Base-by-base conservation (phyloP, 1,140 invertebrate genomes). In the Drosophila sucinea region DNA sequence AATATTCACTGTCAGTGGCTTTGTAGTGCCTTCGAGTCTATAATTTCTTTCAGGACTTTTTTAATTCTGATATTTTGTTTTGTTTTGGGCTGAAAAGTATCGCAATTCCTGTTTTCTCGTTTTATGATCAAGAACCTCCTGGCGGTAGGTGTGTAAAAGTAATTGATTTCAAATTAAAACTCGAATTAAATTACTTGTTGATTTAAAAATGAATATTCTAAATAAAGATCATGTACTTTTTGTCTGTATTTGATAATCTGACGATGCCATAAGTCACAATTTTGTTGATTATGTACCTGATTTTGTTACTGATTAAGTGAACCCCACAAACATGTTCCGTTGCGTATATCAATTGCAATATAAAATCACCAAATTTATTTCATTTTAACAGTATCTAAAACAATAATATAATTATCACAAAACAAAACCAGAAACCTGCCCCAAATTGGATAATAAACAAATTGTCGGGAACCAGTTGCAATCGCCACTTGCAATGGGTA, bases 381-480 rank as follows among this genome's bases (percentile, higher is more conserved):
- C 7, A 51, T 6, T 51, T 51, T 51, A 51, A 51, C 44, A 27
- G 44, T 51, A 51, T 27, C 2, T 51, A 27, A 51, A 51, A 51
- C 44, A 51, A 51, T 27, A 51, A 51, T 51, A 51, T 51, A 51
- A 51, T 51, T 51, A 51, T 6, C 23, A 27, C 2, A 27, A 25
- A 51, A 3, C 7, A 1, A 44, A 51, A 27, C 8, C 8, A 8
- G 27, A 51, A 51, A 51, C 44, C 44, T 8, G 44, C 23, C 23
- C 27, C 44, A 51, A 17, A 51, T 51, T 8, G 7, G 44, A 51
- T 27, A 6, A 51, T 51, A 27, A 51, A 51, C 23, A 38, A 38
- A 51, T 51, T 51, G 7, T 51, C 3, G 7, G 7, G 27, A 51
- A 51, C 44, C 44, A 51, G 44, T 51, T 27, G 25, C 23, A 25